phyloP scores from a whole-genome alignment of 2,113 vertebrate species.

The Drymodes brunneopygia region DNA sequence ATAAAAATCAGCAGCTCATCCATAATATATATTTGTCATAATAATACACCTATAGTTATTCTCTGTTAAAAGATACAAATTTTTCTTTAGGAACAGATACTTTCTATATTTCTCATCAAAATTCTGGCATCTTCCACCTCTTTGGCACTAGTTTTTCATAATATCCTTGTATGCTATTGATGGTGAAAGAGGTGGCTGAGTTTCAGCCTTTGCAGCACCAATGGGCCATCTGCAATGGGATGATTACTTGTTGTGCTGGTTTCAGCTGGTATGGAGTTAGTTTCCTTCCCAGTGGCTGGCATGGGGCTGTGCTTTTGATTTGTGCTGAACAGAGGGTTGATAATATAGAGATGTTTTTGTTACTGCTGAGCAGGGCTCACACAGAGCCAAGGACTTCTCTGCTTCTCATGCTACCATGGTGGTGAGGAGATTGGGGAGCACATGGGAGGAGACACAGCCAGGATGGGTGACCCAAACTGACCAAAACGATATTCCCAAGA shows the following conservation, averaged over 20 bases:
- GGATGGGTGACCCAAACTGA: not conserved
- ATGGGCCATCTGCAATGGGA: not conserved
- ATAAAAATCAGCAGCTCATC: not conserved
- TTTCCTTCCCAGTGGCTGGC: not conserved
- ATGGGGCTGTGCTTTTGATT: not conserved
- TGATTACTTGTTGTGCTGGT: not conserved
- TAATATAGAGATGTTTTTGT: not conserved
- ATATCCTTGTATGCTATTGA: not conserved
- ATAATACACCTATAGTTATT: not conserved
- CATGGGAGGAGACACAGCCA: not conserved
- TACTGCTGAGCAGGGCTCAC: not conserved
- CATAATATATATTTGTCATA: not conserved
- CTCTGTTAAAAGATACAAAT: not conserved
- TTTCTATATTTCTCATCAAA: not conserved
- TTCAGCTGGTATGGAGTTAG: not conserved
- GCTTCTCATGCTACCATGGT: rapidly evolving
- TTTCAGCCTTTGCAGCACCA: not conserved
- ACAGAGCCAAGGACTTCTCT: not conserved
- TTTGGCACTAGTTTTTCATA: not conserved
- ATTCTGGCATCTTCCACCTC: not conserved
- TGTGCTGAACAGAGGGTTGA: not conserved
- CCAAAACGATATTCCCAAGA: not conserved
- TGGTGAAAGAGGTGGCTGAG: not conserved
- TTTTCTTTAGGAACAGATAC: not conserved
- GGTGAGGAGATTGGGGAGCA: not conserved